Conservation (phyloP, 2,113 vertebrate genomes). For the Apteryx mantelli region DNA sequence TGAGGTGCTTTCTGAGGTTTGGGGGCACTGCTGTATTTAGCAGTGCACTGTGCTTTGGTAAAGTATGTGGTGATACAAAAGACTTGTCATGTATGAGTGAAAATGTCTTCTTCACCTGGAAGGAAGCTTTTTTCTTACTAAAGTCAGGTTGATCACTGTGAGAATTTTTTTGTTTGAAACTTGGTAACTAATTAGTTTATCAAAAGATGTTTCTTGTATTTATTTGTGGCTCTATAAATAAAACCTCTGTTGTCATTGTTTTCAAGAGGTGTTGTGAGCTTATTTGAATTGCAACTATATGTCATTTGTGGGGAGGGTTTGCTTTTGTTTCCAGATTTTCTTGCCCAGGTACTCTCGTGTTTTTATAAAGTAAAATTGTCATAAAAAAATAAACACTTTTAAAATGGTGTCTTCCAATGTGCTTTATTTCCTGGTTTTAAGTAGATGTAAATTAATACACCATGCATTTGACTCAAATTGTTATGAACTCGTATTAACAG, state of each 20-base stretch:
- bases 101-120: background rate
- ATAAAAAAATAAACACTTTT: background rate
- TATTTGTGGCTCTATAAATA: background rate
- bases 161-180: background rate
- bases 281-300: background rate
- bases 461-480: background rate
- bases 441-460: background rate
- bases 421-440: background rate
- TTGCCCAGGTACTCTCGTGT: background rate
- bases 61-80: fast-evolving
- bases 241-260: background rate
- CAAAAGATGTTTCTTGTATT: background rate
- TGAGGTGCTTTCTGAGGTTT: background rate
- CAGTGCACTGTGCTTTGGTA: background rate
- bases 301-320: background rate
- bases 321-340: background rate
- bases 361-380: background rate
- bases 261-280: background rate
- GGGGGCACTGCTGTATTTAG: background rate
- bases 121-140: background rate
- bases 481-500: background rate
- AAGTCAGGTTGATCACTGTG: background rate
- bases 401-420: background rate
- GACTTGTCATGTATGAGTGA: fast-evolving
- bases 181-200: background rate